These are phyloP conservation scores for Acropternis orthonyx DNA, from an alignment of 2,797 vertebrate species.

Conservation along the genomic window DNA sequence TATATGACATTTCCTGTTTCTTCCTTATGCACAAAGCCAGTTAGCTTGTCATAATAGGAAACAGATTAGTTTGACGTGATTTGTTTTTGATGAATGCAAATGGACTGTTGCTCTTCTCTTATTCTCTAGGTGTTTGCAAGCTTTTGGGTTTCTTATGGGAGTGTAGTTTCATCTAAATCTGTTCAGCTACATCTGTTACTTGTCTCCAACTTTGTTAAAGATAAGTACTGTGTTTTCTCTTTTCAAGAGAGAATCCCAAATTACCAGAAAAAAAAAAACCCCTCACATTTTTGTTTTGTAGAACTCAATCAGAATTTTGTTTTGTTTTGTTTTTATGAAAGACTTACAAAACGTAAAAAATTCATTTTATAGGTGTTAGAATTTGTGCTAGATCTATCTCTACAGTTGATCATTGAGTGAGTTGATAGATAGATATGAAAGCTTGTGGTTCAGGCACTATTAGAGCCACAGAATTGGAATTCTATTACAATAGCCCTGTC, in stretches of 20 bases:
- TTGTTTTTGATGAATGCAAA: not conserved
- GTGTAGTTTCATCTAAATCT: not conserved
- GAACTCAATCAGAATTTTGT: accelerated
- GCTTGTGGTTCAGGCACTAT: not conserved
- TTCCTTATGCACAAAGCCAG: not conserved
- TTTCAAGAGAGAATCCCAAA: not conserved
- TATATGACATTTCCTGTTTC: not conserved
- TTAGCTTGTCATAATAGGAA: not conserved
- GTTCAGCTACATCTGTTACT: not conserved
- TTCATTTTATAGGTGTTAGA: not conserved
- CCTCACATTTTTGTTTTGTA: not conserved
- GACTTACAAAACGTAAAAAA: not conserved
- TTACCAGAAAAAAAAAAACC: not conserved
- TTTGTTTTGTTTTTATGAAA: not conserved
- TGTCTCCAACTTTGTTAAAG: not conserved
- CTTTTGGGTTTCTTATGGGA: not conserved
- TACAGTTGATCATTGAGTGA: not conserved
- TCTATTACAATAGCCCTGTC: not conserved
- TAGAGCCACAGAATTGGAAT: not conserved
- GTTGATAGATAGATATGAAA: not conserved
- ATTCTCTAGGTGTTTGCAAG: not conserved
- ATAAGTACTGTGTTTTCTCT: not conserved
- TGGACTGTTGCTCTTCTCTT: not conserved
- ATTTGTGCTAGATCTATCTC: not conserved
- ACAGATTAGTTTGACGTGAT: not conserved